Conservation (phyloP, 2,888 invertebrate genomes). For the Mechanitis messenoides region DNA sequence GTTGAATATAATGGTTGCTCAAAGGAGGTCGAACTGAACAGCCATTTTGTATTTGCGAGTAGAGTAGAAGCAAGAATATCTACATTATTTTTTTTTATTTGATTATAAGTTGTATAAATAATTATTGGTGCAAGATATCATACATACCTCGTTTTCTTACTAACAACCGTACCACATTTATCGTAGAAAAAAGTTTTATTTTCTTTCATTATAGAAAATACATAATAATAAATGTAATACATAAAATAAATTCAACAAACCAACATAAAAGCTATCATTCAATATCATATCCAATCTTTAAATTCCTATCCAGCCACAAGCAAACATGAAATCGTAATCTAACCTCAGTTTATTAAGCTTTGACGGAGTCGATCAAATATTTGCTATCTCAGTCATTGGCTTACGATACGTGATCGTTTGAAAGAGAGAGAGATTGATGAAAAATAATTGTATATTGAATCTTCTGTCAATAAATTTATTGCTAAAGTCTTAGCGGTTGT, state of each 20-base stretch:
- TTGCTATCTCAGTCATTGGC: constrained; percentile 15
- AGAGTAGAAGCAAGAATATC: no score
- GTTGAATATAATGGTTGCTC: background rate
- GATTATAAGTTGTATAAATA: no score
- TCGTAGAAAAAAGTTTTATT: no score
- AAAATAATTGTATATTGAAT: background rate
- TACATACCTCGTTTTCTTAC: no score
- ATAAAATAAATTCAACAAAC: no score
- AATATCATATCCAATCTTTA: constrained; percentile 4
- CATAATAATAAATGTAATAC: no score
- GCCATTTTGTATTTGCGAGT: background rate
- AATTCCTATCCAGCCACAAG: background rate
- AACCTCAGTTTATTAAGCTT: constrained; percentile 46
- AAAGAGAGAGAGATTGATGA: constrained; percentile 17
- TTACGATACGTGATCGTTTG: constrained; percentile 12
- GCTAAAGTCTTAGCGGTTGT: no score
- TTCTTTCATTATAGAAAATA: no score
- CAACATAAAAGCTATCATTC: background rate
- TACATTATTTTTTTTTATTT: no score
- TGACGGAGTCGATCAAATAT: constrained; percentile 18
- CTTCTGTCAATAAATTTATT: background rate
- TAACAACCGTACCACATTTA: no score
- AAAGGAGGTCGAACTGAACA: background rate
- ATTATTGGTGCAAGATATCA: no score
- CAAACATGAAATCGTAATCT: constrained; percentile 32